Conservation (phyloP, 1,140 invertebrate genomes). For the Agraylea sexmaculata region DNA sequence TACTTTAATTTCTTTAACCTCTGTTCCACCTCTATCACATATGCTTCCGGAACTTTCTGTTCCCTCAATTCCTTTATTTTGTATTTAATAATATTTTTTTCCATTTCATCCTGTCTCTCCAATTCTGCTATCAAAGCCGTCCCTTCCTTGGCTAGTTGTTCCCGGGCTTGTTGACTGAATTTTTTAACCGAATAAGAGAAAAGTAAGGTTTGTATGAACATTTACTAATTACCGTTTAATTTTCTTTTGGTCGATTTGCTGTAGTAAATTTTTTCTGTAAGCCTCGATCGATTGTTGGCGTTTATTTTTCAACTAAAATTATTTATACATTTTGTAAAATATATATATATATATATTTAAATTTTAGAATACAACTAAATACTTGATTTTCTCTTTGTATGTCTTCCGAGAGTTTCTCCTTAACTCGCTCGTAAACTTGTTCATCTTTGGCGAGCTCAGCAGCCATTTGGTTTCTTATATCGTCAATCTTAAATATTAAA, state of each 20-base stretch:
- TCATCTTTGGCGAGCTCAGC: constrained; percentile 38
- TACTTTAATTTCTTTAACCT: constrained; percentile 28
- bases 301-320: constrained; percentile 29
- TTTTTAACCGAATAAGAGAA: too few relatives aligned
- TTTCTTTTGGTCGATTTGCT: constrained; percentile 58
- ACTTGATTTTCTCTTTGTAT: constrained; percentile 34
- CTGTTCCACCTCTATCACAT: constrained; percentile 38
- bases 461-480: constrained; percentile 36
- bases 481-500: constrained; percentile 26
- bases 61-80: constrained; percentile 33
- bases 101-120: constrained; percentile 37
- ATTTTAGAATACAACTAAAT: background rate
- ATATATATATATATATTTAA: background rate
- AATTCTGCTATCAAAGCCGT: constrained; percentile 44
- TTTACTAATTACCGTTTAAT: constrained; percentile 37
- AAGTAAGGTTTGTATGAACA: too few relatives aligned
- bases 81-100: constrained; percentile 32
- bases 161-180: constrained; percentile 41
- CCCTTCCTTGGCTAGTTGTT: constrained; percentile 52
- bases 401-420: constrained; percentile 36
- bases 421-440: constrained; percentile 37
- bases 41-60: constrained; percentile 34
- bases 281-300: constrained; percentile 31
- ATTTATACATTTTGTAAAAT: constrained; percentile 4
- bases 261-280: constrained; percentile 41